Percentiles rank a stretch among this genome's conserved stretches.
These are phyloP conservation scores for Edolisoma coerulescens DNA, from an alignment of 2,113 vertebrate genomes.

Conservation along the genomic window DNA sequence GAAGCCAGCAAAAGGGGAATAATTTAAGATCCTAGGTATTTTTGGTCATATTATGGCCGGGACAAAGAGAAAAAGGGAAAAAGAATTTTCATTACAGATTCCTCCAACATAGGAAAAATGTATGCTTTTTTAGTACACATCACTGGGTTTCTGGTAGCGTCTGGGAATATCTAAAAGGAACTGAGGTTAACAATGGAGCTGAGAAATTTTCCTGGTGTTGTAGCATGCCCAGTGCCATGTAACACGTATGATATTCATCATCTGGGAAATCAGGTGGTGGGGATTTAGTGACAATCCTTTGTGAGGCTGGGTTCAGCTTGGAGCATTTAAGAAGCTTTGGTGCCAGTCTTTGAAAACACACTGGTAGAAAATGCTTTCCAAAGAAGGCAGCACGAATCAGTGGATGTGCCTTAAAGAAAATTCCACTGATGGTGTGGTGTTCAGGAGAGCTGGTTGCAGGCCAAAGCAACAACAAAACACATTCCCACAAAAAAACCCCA, in stretches of 20 bases:
- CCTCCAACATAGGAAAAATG: background rate
- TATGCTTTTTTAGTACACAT: background rate
- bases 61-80: background rate
- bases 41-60: background rate
- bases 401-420: background rate
- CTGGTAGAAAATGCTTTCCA: background rate
- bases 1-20: background rate
- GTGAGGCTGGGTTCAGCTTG: background rate
- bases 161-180: background rate
- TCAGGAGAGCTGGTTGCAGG: background rate
- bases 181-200: background rate
- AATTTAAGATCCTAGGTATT: background rate
- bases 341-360: background rate
- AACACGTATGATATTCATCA: no score
- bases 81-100: background rate
- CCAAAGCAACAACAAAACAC: background rate
- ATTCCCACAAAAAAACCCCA: fast-evolving
- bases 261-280: background rate
- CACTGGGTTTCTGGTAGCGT: background rate
- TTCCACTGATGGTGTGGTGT: fast-evolving
- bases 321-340: background rate
- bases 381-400: background rate
- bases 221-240: background rate
- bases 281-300: background rate
- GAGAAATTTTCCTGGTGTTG: background rate